Evolutionary conservation across 2,113 vertebrate species (phyloP).

Genomic region (Nematolebias whitei): DNA sequence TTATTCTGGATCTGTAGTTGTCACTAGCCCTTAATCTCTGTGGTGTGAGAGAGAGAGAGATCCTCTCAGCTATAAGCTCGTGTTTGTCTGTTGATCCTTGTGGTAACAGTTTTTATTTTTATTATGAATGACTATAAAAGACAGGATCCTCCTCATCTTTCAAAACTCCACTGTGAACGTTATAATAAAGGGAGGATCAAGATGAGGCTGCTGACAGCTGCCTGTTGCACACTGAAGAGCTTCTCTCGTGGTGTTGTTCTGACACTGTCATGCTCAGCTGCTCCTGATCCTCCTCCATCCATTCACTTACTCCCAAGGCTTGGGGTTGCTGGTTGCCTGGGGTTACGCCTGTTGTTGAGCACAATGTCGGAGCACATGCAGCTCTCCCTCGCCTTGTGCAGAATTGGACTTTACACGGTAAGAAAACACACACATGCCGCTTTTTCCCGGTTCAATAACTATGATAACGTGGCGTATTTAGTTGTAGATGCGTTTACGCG

Average conservation of each 20-base stretch:
- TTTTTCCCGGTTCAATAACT: neutral
- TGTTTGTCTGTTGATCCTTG: conserved; percentile 55
- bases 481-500: neutral
- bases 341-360: conserved; percentile 79
- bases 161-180: conserved; percentile 14
- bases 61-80: conserved; percentile 51
- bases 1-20: conserved; percentile 72
- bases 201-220: conserved; percentile 19
- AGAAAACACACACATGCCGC: conserved; percentile 58
- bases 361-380: conserved; percentile 91
- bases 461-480: neutral
- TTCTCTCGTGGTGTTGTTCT: conserved; percentile 59
- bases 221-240: conserved; percentile 34
- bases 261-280: conserved; percentile 47
- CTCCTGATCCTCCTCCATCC: conserved; percentile 62
- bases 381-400: conserved; percentile 90
- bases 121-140: conserved; percentile 53
- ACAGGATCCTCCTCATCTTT: conserved; percentile 16
- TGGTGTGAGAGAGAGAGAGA: conserved; percentile 62
- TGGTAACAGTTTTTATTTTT: conserved; percentile 45
- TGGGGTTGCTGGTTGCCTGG: conserved; percentile 78
- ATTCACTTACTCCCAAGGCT: conserved; percentile 73
- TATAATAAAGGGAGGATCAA: conserved; percentile 7
- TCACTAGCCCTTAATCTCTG: conserved; percentile 74
- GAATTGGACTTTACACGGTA: conserved; percentile 92